Conservation (phyloP, 2,797 vertebrate genomes). For the Cyclopterus lumpus region DNA sequence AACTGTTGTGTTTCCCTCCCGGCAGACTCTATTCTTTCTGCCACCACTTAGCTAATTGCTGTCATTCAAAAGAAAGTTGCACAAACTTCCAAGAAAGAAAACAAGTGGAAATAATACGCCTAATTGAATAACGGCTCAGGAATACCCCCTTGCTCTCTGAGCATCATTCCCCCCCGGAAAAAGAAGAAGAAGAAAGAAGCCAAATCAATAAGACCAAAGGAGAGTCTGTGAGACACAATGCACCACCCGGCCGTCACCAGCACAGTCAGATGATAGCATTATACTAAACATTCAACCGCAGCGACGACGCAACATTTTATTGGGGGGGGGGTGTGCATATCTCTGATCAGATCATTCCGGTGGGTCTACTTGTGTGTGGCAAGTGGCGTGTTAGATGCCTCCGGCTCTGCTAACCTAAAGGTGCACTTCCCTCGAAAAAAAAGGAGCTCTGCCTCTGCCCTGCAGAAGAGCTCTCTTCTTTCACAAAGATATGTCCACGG, state of each 20-base stretch:
- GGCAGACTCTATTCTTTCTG: constrained; percentile 42
- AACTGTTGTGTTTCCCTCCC: constrained; percentile 33
- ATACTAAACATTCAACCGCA: constrained; percentile 41
- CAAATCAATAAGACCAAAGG: constrained; percentile 64
- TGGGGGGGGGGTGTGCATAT: constrained; percentile 57
- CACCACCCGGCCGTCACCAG: constrained; percentile 41
- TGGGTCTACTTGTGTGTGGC: constrained; percentile 66
- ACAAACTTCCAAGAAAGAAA: constrained; percentile 28
- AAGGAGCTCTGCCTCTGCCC: constrained; percentile 26
- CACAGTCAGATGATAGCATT: constrained; percentile 33
- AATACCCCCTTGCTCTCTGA: constrained; percentile 16
- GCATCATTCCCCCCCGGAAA: neutral
- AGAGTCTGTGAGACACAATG: constrained; percentile 35
- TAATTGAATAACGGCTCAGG: constrained; percentile 49
- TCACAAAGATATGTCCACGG: constrained; percentile 9
- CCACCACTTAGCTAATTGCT: constrained; percentile 53
- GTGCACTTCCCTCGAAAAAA: constrained; percentile 23
- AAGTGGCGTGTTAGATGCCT: constrained; percentile 56
- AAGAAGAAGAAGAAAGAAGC: constrained; percentile 14
- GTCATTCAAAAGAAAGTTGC: constrained; percentile 37
- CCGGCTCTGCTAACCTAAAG: constrained; percentile 56
- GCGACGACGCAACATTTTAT: constrained; percentile 46
- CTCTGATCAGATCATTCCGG: constrained; percentile 58
- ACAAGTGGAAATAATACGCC: constrained; percentile 18
- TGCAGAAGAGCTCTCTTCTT: constrained; percentile 19